Base-by-base conservation (phyloP, 30 jellyfish, hydroid and myxozoan genomes). In the Sanderia malayensis region DNA sequence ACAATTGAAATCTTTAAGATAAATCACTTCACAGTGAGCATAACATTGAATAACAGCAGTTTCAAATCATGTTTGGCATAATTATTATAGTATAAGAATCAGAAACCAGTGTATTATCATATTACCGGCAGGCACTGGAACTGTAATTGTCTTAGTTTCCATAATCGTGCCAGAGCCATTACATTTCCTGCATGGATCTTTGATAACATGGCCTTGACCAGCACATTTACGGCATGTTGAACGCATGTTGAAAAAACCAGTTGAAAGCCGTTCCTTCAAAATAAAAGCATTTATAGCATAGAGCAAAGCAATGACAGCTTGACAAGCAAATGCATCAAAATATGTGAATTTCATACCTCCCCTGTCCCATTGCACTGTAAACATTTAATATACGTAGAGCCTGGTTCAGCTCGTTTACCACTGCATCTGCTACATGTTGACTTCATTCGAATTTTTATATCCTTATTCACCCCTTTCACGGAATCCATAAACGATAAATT, bases 71-170 rank as follows among this genome's bases (percentile, higher is more conserved):
- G n/a, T n/a, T n/a, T n/a, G n/a, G n/a, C n/a, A n/a, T n/a, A n/a
- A n/a, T n/a, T n/a, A n/a, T n/a, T n/a, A n/a, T n/a, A n/a, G n/a
- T n/a, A n/a, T n/a, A 23, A 65, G 44, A 65, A 2, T 25, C 44
- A 9, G 31, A 0, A 21, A 72, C 25, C 31, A 37, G 17, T 4
- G 18, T 9, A 18, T 49, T 3, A 49, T 19, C 18, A 49, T 3
- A 49, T 11, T 66, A 91, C 98, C 98, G 10, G 96, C 98, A 11
- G 98, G 98, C 9, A 91, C 96, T 19, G 98, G 98, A 37, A 91
- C 88, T 17, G 95, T 84, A 21, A 91, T 49, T 18, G 87, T 83
- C 62, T 58, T 84, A 20, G 94, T 84, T 61, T 91, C 98, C 89
- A 83, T 67, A 45, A 86, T 87, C 17, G 84, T 69, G 23, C 98